Percentiles rank a stretch among this genome's conserved stretches.
Conservation (phyloP, 2,797 vertebrate species). For the Anguilla megastoma region DNA sequence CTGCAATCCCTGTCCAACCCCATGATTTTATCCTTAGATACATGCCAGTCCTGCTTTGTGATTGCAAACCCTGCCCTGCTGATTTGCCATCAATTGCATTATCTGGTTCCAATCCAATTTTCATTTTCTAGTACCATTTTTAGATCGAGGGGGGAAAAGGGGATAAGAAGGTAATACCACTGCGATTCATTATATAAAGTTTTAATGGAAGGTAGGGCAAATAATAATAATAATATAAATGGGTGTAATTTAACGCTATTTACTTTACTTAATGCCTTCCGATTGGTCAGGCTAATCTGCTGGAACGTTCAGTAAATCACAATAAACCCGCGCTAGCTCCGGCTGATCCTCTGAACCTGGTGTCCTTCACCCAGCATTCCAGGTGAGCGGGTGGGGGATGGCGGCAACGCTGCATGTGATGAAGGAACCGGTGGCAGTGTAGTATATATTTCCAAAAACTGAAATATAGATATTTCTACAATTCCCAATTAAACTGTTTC, state of each 20-base stretch:
- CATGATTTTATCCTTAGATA: conserved; percentile 3
- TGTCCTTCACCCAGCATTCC: conserved; percentile 27
- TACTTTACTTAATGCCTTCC: conserved; percentile 70
- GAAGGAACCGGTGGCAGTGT: background rate
- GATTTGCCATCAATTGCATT: conserved; percentile 56
- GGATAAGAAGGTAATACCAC: conserved; percentile 65
- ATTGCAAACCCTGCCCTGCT: conserved; percentile 40
- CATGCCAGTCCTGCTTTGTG: conserved; percentile 3
- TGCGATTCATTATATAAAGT: conserved; percentile 71
- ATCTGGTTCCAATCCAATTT: conserved; percentile 65
- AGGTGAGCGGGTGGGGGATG: conserved; percentile 27
- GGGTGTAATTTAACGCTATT: conserved; percentile 72
- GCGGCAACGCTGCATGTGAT: background rate
- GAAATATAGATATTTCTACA: too few relatives aligned
- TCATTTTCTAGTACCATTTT: conserved; percentile 60
- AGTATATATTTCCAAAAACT: too few relatives aligned
- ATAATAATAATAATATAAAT: conserved; percentile 71
- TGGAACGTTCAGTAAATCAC: conserved; percentile 66
- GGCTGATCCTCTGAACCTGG: conserved; percentile 46
- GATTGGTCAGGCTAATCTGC: conserved; percentile 71
- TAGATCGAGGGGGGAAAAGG: conserved; percentile 52
- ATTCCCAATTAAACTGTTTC: too few relatives aligned
- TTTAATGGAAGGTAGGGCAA: conserved; percentile 46
- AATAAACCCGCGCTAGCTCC: conserved; percentile 46
- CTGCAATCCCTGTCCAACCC: background rate